A percentile compares a stretch with the other conserved stretches of the same genome.
Conservation (phyloP, 1,140 invertebrate genomes). For the Aricia agestis region DNA sequence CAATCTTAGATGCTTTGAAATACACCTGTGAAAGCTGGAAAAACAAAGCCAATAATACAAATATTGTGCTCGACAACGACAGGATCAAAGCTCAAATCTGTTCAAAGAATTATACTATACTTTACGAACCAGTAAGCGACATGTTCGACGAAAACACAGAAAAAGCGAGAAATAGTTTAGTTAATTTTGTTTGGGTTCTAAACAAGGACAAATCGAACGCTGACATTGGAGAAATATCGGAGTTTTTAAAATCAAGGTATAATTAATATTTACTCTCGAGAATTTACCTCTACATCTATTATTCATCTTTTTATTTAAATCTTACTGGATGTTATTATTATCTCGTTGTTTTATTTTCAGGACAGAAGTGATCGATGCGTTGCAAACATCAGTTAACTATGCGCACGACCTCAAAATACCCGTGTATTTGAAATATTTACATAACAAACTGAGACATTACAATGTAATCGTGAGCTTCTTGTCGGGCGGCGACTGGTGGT, state of each 20-base stretch:
- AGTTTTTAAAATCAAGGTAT: slow-evolving; percentile 54
- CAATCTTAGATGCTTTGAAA: slow-evolving; percentile 39
- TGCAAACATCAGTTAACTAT: slow-evolving; percentile 47
- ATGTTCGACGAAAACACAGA: slow-evolving; percentile 37
- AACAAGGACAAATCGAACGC: slow-evolving; percentile 30
- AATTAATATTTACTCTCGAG: not conserved
- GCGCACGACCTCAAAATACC: slow-evolving; percentile 54
- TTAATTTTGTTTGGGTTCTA: slow-evolving; percentile 40
- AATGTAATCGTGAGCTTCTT: slow-evolving; percentile 53
- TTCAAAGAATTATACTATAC: slow-evolving; percentile 42
- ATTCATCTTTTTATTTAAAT: no score
- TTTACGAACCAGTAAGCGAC: slow-evolving; percentile 44
- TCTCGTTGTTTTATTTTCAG: not conserved
- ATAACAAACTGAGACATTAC: slow-evolving; percentile 53
- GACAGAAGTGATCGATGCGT: slow-evolving; percentile 23
- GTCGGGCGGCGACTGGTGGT: slow-evolving; percentile 65
- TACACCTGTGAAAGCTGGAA: slow-evolving; percentile 46
- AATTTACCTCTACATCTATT: no score
- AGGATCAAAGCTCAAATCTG: slow-evolving; percentile 51
- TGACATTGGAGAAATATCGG: slow-evolving; percentile 40
- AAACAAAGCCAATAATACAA: slow-evolving; percentile 44
- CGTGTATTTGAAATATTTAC: slow-evolving; percentile 61
- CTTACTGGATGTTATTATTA: no score
- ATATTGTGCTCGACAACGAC: slow-evolving; percentile 44
- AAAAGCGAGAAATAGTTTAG: slow-evolving; percentile 39